These are phyloP conservation scores for Mesopsocus fuscifrons DNA, from an alignment of 2,888 invertebrate species.

Conservation along the genomic window DNA sequence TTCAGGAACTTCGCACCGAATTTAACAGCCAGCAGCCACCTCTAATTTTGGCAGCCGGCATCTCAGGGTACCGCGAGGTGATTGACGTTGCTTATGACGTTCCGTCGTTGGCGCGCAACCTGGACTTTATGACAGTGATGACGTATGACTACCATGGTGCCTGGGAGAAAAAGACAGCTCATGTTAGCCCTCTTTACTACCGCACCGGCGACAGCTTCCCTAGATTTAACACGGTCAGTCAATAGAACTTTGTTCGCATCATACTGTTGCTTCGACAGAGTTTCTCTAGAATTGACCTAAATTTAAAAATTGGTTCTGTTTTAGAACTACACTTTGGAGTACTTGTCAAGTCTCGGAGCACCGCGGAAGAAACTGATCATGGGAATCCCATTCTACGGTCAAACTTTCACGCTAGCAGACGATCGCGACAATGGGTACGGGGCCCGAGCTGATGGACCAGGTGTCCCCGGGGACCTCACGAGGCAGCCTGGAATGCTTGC, in stretches of 20 bases:
- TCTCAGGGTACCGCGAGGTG: slow-evolving; percentile 82
- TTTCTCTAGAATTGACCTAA: too few species aligned
- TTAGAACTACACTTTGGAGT: slow-evolving; percentile 63
- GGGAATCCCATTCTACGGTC: slow-evolving; percentile 72
- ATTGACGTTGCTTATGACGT: slow-evolving; percentile 75
- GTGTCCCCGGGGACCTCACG: slow-evolving; percentile 60
- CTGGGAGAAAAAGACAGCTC: slow-evolving; percentile 66
- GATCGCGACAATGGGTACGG: slow-evolving; percentile 32
- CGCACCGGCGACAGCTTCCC: slow-evolving; percentile 44
- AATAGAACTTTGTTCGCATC: too few species aligned
- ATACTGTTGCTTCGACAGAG: too few species aligned
- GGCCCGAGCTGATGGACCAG: slow-evolving; percentile 46
- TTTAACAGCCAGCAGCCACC: slow-evolving; percentile 39
- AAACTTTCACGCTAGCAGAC: slow-evolving; percentile 46
- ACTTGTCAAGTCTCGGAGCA: slow-evolving; percentile 52
- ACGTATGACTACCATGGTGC: slow-evolving; percentile 77
- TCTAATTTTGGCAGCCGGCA: slow-evolving; percentile 59
- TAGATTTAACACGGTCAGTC: slow-evolving; percentile 59
- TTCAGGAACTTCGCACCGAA: slow-evolving; percentile 41
- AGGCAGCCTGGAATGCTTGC: slow-evolving; percentile 75
- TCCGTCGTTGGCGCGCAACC: slow-evolving; percentile 40
- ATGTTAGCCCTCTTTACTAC: slow-evolving; percentile 58
- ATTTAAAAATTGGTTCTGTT: too few species aligned
- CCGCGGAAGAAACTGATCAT: slow-evolving; percentile 55
- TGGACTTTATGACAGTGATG: slow-evolving; percentile 71